Evolutionary conservation across 2,113 vertebrate genomes (phyloP), one percentile per base, ranked within the genome.

Genomic region (Gavialis gangeticus): DNA sequence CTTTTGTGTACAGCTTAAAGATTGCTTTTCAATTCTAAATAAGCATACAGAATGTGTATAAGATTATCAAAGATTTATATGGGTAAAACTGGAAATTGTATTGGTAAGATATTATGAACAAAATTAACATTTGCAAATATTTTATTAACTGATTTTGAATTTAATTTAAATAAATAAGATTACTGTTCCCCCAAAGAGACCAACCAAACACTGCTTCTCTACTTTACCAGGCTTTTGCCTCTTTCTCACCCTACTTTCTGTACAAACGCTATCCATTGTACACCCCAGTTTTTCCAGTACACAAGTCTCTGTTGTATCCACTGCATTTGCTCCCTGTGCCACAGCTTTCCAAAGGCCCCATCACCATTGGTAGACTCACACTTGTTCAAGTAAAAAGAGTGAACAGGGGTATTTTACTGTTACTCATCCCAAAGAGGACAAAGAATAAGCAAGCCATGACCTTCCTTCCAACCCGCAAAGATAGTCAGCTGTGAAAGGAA

Each of bases 71-170:
- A 46, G n/a, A 10, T 58, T 89, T 63, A 21, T 0, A 3, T 9
- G 46, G 73, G 37, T 82, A 90, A 96, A 88, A 75, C 58, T 58
- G 82, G 73, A 95, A 92, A 77, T 71, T 69, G 71, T 75, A 57
- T 79, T 16, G 6, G 81, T 95, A 94, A 93, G 34, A 5, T 89
- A 30, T 84, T 92, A 58, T 63, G 27, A 67, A 62, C 34, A 71
- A 91, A 93, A 71, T 94, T 93, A 96, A 60, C 75, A 83, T 54
- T 21, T 90, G n/a, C 67, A 85, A 75, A 19, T 85, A 83, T 76
- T 94, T 92, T 34, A 75, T 1, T 0, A 89, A 79, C 84, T 66
- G 87, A 85, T 94, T 89, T 92, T 94, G 3, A 89, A 84, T 91
- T 62, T 63, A 71, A 69, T 80, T 88, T 75, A 22, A 6, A 64